Evolutionary conservation across 2,113 vertebrate genomes (phyloP).

Genomic region (Axis porcinus): DNA sequence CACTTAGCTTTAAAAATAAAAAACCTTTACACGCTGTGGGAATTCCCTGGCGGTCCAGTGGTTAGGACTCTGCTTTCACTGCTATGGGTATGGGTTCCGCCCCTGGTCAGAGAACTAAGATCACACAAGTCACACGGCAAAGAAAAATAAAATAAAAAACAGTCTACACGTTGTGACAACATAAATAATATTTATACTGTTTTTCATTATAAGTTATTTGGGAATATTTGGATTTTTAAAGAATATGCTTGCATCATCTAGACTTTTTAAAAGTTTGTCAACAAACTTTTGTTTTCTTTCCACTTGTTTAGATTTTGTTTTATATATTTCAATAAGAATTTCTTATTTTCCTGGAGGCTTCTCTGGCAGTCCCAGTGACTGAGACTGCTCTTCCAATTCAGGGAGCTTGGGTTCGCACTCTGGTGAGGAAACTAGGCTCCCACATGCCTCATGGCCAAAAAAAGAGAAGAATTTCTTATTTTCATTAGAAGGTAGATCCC

Average conservation of each 20-base stretch:
- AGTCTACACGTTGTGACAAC: not conserved
- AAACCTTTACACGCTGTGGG: not conserved
- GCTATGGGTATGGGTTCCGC: not conserved
- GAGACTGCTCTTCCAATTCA: not conserved
- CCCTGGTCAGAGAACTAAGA: not conserved
- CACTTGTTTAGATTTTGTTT: not conserved
- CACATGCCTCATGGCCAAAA: not conserved
- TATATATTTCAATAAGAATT: not conserved
- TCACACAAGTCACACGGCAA: not conserved
- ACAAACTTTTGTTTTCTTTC: not conserved
- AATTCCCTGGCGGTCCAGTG: not conserved
- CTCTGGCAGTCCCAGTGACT: not conserved
- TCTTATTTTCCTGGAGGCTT: not conserved
- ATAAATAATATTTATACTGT: not conserved
- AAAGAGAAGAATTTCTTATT: not conserved
- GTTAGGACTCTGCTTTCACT: not conserved
- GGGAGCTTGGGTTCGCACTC: not conserved
- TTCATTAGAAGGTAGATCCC: not conserved
- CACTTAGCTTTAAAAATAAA: not conserved
- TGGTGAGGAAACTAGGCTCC: not conserved
- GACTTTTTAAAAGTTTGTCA: not conserved
- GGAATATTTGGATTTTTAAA: not conserved
- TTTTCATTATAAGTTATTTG: not conserved
- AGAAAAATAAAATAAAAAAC: not conserved
- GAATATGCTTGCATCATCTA: not conserved